Base-by-base conservation (phyloP, 2,888 invertebrate genomes). In the Venusia cambrica region DNA sequence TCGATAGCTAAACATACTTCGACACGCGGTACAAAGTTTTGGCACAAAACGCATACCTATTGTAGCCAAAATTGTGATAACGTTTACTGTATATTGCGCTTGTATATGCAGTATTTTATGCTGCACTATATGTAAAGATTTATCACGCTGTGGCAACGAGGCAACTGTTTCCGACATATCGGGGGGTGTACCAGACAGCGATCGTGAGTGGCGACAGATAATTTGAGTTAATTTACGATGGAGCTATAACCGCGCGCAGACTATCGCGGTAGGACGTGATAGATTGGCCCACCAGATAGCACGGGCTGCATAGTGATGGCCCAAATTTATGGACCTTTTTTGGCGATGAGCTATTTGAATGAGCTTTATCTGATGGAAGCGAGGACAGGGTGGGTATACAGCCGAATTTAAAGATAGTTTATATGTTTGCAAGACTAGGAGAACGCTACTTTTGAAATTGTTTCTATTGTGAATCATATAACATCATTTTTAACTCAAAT, bases 161-260 rank as follows among this genome's bases (percentile, higher is more conserved):
- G 39, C 42, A 39, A 40, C 39, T 36, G 40, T 38, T 43, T 48
- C 43, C 48, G 40, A 48, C 48, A 28, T 28, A 37, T 36, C 36
- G 40, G 30, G n/a, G 26, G 35, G 39, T 25, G 38, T 35, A 53
- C 40, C 26, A 36, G 45, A 45, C 45, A 48, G 43, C 48, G 46
- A 52, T 50, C 35, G 48, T 52, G 48, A 54, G 49, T 38, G 45
- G 50, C 50, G 52, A 60, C 54, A 58, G 63, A 73, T 73, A 66
- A 74, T 77, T 71, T 62, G 57, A 70, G 64, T 68, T 72, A 77
- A 79, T 79, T 77, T 78, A 79, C 66, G 72, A 70, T 65, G 47
- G 44, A 49, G 51, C 53, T 75, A 75, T 75, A 73, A 72, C 62
- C 54, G 54, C 44, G 46, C 47, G 41, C 39, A 40, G 35, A 44